A percentile compares a stretch with the other conserved stretches of the same genome.
Evolutionary conservation across 2,888 invertebrate species (phyloP).

Genomic region (Chirona hameri): DNA sequence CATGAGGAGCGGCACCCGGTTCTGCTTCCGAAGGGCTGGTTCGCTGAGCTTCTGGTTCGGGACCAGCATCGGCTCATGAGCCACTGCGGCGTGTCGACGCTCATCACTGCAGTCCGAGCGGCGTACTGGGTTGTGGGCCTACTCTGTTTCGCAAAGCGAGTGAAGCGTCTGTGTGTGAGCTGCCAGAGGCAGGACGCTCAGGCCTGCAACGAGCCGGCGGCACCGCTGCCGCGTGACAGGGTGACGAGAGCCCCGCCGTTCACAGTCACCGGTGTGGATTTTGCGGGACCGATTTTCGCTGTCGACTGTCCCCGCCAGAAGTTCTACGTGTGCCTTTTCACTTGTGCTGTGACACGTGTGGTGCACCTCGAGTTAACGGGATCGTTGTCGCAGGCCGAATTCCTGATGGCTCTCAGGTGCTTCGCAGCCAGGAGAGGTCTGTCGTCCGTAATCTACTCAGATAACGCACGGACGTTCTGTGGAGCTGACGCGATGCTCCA

Average conservation of each 20-base stretch:
- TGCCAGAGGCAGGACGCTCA: conserved; percentile 3
- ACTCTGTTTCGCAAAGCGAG: conserved; percentile 23
- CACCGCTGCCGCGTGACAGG: conserved; percentile 36
- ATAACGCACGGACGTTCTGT: conserved; percentile 44
- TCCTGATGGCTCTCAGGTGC: conserved; percentile 40
- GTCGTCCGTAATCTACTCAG: conserved; percentile 41
- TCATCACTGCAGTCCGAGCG: background rate
- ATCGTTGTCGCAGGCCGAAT: background rate
- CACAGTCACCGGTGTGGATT: conserved; percentile 34
- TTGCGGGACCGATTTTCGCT: background rate
- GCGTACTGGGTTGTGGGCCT: background rate
- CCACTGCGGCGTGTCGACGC: conserved; percentile 32
- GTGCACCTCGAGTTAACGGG: conserved; percentile 38
- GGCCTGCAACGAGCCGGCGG: conserved; percentile 24
- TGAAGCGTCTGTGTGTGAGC: conserved; percentile 23
- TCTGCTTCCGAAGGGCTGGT: conserved; percentile 30
- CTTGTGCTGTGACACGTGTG: conserved; percentile 36
- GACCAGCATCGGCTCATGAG: conserved; percentile 26
- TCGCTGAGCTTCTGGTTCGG: conserved; percentile 30
- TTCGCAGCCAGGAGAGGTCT: conserved; percentile 41
- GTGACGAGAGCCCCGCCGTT: conserved; percentile 33
- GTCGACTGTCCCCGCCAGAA: background rate
- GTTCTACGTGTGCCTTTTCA: background rate
- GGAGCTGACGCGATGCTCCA: conserved; percentile 36
- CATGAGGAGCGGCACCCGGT: conserved; percentile 33